Evolutionary conservation across 37 sponge, comb jelly and placozoan species (phyloP).

Genomic region (Chondrilla cf. caribensis): DNA sequence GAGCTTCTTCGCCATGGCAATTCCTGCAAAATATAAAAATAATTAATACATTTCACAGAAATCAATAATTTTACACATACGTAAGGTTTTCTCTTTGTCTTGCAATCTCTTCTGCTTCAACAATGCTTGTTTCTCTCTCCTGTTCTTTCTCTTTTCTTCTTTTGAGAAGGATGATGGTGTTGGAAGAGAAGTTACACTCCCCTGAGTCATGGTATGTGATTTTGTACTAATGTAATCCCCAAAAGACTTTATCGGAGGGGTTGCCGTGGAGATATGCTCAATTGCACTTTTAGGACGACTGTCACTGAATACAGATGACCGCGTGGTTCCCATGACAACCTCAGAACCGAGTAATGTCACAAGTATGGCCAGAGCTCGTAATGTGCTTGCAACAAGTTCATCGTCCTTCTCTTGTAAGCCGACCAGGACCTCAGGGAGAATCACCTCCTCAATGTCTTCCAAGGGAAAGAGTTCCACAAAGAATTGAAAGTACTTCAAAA

Average conservation of each 20-base stretch:
- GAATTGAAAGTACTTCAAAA: slow-evolving; percentile 35
- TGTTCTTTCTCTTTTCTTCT: slow-evolving; percentile 20
- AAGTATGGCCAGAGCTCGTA: slow-evolving; percentile 56
- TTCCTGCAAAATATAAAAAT: neutral
- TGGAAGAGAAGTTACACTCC: neutral
- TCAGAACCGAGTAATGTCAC: slow-evolving; percentile 61
- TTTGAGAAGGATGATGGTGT: neutral
- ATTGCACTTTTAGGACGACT: slow-evolving; percentile 18
- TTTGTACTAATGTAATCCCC: neutral
- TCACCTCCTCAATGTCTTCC: slow-evolving; percentile 26
- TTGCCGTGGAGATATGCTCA: neutral
- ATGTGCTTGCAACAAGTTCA: slow-evolving; percentile 57
- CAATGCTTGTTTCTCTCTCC: slow-evolving; percentile 48
- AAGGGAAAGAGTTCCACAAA: slow-evolving; percentile 30
- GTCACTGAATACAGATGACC: slow-evolving; percentile 47
- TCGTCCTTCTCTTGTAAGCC: slow-evolving; percentile 54
- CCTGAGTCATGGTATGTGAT: neutral
- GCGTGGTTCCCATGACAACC: slow-evolving; percentile 54
- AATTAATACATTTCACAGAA: no score
- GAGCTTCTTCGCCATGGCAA: no score
- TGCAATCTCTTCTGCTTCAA: slow-evolving; percentile 32
- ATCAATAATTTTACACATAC: no score
- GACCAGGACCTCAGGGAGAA: slow-evolving; percentile 62
- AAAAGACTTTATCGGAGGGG: slow-evolving; percentile 1
- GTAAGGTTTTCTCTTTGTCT: neutral